These are phyloP conservation scores for Clamator glandarius DNA, from an alignment of 2,797 vertebrate species.

Conservation along the genomic window DNA sequence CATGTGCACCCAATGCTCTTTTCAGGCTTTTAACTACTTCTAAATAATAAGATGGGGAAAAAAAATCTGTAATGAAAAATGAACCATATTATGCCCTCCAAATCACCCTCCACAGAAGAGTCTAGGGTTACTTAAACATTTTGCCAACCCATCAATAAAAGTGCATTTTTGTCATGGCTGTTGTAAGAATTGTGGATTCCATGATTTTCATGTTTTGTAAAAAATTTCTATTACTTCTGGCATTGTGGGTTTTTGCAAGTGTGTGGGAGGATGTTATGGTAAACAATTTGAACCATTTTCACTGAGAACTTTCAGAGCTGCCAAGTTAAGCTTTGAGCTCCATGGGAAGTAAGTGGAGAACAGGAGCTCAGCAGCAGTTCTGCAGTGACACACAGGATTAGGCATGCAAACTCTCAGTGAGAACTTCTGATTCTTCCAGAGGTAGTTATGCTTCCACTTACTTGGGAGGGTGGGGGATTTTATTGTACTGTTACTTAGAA, in stretches of 20 bases:
- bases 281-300: conserved; percentile 39
- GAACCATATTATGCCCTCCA: background rate
- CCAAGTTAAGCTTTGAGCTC: conserved; percentile 52
- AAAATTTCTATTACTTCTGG: background rate
- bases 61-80: background rate
- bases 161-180: conserved; percentile 10
- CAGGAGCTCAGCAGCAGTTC: conserved; percentile 42
- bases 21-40: background rate
- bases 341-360: conserved; percentile 41
- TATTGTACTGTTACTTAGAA: background rate
- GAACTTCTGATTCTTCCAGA: conserved; percentile 17
- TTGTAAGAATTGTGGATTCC: background rate
- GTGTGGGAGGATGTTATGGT: conserved; percentile 34
- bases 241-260: conserved; percentile 10
- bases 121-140: conserved; percentile 3
- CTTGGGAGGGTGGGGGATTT: background rate
- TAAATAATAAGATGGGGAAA: background rate
- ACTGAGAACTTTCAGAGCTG: conserved; percentile 40
- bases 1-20: background rate
- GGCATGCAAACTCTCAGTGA: background rate
- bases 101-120: background rate
- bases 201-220: background rate
- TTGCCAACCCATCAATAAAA: background rate
- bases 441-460: background rate
- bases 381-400: conserved; percentile 50